Conservation (phyloP, 2,113 vertebrate genomes). For the Xiphorhynchus elegans region DNA sequence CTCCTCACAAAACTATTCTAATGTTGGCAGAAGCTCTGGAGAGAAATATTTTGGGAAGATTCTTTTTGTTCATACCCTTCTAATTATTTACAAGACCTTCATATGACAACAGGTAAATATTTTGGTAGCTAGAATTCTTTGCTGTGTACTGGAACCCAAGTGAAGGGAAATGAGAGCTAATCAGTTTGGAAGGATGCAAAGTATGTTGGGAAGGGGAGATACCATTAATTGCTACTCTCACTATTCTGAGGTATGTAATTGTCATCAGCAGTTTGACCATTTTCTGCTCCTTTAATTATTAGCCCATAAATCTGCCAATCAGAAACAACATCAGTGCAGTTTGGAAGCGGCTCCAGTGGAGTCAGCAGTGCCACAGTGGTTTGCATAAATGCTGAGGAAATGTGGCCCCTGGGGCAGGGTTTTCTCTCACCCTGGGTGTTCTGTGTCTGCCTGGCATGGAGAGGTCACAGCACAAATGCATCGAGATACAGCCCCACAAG, state of each 20-base stretch:
- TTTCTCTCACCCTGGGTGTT: not conserved
- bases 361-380: not conserved
- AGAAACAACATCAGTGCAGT: not conserved
- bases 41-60: not conserved
- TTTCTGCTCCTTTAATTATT: not conserved
- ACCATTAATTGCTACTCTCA: not conserved
- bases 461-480: not conserved
- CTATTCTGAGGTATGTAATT: not conserved
- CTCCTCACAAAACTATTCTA: not conserved
- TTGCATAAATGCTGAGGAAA: not conserved
- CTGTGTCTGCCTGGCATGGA: not conserved
- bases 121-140: not conserved
- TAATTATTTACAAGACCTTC: not conserved
- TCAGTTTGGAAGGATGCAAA: not conserved
- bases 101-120: not conserved
- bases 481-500: rapidly evolving
- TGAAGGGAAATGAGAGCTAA: not conserved
- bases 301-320: not conserved
- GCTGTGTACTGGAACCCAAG: not conserved
- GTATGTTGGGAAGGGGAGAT: not conserved
- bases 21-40: not conserved
- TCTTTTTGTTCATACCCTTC: not conserved
- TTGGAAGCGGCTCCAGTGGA: not conserved
- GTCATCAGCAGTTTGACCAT: not conserved
- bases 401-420: not conserved